A percentile compares a stretch with the other conserved stretches of the same genome.
Conservation (phyloP, 1,140 invertebrate genomes). For the Coptotermes formosanus region DNA sequence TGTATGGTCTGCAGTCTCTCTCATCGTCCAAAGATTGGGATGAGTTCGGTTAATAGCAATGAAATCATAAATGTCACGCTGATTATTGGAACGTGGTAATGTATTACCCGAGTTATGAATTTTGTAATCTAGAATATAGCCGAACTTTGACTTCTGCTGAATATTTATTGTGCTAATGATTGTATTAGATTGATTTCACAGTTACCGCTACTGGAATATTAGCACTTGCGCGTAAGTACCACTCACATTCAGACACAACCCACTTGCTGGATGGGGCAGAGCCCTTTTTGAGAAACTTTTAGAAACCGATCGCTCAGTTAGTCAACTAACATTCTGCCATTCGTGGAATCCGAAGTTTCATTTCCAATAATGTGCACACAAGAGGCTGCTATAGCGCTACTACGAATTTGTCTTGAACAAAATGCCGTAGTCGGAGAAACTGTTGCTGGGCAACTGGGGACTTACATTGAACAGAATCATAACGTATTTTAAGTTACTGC, state of each 20-base stretch:
- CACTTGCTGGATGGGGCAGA: too few relatives aligned
- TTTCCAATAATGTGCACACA: too few relatives aligned
- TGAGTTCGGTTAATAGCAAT: neutral
- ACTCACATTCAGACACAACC: neutral
- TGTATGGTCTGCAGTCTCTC: neutral
- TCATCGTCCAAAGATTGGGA: neutral
- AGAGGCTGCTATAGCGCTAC: too few relatives aligned
- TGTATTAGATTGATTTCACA: neutral
- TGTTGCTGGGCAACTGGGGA: too few relatives aligned
- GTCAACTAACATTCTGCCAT: too few relatives aligned
- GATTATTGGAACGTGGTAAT: neutral
- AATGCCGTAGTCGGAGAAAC: too few relatives aligned
- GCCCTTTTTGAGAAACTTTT: too few relatives aligned
- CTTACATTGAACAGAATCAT: too few relatives aligned
- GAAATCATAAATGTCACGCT: neutral
- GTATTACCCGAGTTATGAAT: neutral
- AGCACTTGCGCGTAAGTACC: neutral
- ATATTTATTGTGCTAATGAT: slow-evolving; percentile 18
- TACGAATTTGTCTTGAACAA: too few relatives aligned
- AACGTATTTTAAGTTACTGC: too few relatives aligned
- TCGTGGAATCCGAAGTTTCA: too few relatives aligned
- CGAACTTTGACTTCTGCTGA: neutral
- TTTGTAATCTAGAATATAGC: neutral
- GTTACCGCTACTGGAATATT: neutral
- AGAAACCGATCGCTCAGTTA: too few relatives aligned